Percentiles rank a stretch among this genome's conserved stretches.
Evolutionary conservation across 2,888 invertebrate genomes (phyloP).

Genomic region (Leptinotarsa haldemani): DNA sequence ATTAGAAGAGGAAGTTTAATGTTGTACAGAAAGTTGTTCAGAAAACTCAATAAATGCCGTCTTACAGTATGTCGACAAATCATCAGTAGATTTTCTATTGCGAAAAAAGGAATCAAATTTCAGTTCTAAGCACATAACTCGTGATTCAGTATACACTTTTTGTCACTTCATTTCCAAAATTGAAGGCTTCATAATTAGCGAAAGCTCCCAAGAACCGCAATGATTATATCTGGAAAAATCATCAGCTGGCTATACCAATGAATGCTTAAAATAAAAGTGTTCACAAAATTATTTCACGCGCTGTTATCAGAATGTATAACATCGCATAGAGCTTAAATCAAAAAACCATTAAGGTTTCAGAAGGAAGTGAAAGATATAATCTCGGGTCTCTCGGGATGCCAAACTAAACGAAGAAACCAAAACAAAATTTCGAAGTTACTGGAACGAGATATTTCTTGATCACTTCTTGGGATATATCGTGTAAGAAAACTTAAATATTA

Average conservation of each 20-base stretch:
- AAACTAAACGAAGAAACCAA: conserved; percentile 37
- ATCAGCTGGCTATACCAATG: conserved; percentile 40
- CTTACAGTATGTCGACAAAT: no score
- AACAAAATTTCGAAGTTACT: conserved; percentile 45
- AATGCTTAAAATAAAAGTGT: conserved; percentile 42
- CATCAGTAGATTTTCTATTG: no score
- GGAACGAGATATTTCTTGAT: conserved; percentile 31
- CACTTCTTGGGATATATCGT: conserved; percentile 35
- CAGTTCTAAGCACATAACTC: no score
- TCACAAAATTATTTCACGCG: conserved; percentile 38
- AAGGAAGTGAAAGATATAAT: conserved; percentile 57
- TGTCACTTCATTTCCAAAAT: no score
- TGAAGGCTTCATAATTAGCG: neutral
- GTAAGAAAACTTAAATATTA: conserved; percentile 39
- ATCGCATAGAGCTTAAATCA: conserved; percentile 58
- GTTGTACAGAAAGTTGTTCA: no score
- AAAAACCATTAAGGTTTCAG: conserved; percentile 62
- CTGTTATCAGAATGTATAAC: conserved; percentile 57
- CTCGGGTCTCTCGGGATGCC: conserved; percentile 41
- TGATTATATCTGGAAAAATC: conserved; percentile 31
- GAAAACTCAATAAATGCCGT: no score
- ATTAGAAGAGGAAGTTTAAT: no score
- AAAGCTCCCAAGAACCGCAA: neutral
- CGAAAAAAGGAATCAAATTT: no score
- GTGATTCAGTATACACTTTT: no score